These are phyloP conservation scores for Arge pagana DNA, from an alignment of 2,888 invertebrate genomes.

Conservation along the genomic window DNA sequence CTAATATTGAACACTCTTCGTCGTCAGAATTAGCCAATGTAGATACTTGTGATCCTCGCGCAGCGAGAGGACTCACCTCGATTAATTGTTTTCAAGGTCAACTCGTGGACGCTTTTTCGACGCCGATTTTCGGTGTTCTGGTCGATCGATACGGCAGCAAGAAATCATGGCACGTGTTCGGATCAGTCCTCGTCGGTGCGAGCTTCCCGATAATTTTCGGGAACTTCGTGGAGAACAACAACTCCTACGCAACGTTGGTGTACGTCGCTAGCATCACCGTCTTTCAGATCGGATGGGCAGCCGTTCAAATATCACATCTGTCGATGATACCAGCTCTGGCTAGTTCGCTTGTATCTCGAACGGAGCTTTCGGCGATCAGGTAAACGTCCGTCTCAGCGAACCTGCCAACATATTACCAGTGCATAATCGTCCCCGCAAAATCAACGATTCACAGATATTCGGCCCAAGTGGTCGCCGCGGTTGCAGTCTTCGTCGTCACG, in stretches of 20 bases:
- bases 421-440: conserved; percentile 24
- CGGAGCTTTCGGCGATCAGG: conserved; percentile 82
- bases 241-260: conserved; percentile 32
- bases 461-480: conserved; percentile 84
- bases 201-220: conserved; percentile 54
- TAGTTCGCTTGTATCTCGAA: conserved; percentile 69
- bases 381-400: conserved; percentile 46
- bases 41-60: background rate
- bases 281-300: conserved; percentile 94
- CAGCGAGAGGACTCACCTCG: background rate
- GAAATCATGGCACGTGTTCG: conserved; percentile 84
- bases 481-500: conserved; percentile 81
- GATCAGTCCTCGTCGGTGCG: conserved; percentile 57
- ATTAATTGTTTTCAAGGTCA: conserved; percentile 42
- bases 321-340: conserved; percentile 86
- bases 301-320: conserved; percentile 91
- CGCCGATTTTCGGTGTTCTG: conserved; percentile 81
- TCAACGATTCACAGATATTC: conserved; percentile 80
- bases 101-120: conserved; percentile 53
- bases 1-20: no score
- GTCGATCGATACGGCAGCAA: conserved; percentile 79
- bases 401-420: conserved; percentile 8
- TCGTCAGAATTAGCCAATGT: background rate
- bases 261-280: conserved; percentile 66
- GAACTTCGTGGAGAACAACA: conserved; percentile 38